Base-by-base conservation (phyloP, 1,140 invertebrate species). In the Drosophila quadrilineata region DNA sequence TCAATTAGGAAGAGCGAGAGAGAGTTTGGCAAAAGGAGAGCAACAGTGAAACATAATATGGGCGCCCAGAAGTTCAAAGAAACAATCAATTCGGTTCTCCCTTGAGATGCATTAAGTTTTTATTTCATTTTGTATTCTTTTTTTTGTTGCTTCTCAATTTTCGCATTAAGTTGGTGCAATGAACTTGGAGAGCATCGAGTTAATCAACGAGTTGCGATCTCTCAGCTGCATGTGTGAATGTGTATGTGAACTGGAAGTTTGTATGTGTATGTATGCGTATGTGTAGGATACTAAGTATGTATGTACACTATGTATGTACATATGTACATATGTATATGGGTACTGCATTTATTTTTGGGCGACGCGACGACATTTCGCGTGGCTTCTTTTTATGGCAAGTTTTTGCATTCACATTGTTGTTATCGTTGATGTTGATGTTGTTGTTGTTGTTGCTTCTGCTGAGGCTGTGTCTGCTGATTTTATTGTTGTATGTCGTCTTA, bases 331-430 rank as follows among this genome's bases (percentile, higher is more conserved):
- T 29, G 40, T 54, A 48, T 62, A 73, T 66, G 19, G 49, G 76
- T 43, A 62, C 65, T 84, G 79, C 79, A 84, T 84, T 84, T 84
- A 84, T 84, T 84, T 80, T 84, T 84, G 77, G 79, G 77, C 77
- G 72, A 75, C 74, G 76, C 50, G 50, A 54, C 60, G 68, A 66
- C 56, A 66, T 60, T 60, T 60, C 29, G 46, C 58, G 28, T 58
- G 59, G 54, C 59, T 80, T 84, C 69, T 84, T 60, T 82, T 77
- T 82, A 84, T 77, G 77, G 77, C 69, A 73, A 82, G 64, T 82
- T 82, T 82, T 82, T 82, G 79, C 75, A 84, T 84, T 70, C 71
- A 52, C 29, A 43, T 70, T 43, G 3, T 38, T 38, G 52, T 16
- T 60, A 17, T 16, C 31, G 16, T 3, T 33, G 41, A 0, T 59